A percentile compares a stretch with the other conserved stretches of the same genome.
Conservation (phyloP, 2,888 invertebrate genomes). For the Torymus tubicola region DNA sequence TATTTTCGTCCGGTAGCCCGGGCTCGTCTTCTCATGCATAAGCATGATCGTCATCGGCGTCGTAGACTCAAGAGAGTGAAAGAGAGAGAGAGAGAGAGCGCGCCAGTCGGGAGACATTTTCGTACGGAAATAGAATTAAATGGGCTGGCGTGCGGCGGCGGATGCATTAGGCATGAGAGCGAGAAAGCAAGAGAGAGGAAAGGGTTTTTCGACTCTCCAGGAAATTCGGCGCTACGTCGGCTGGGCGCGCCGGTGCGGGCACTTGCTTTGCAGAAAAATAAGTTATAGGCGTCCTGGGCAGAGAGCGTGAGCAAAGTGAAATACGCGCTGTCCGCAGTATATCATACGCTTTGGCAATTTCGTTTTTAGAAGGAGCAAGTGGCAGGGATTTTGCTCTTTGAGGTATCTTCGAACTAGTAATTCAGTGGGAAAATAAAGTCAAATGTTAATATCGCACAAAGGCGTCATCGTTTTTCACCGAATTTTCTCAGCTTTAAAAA, state of each 20-base stretch:
- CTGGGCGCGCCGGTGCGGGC: background rate
- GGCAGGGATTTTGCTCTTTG: slow-evolving; percentile 9
- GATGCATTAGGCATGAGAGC: slow-evolving; percentile 47
- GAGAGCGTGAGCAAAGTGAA: slow-evolving; percentile 12
- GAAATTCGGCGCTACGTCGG: slow-evolving; percentile 5
- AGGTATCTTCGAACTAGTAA: no score
- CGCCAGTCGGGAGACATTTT: slow-evolving; percentile 16
- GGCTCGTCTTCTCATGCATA: slow-evolving; percentile 13
- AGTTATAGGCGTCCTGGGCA: slow-evolving; percentile 17
- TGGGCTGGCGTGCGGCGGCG: background rate
- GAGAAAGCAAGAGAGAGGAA: no score
- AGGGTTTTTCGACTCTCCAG: slow-evolving; percentile 18
- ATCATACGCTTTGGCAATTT: slow-evolving; percentile 17
- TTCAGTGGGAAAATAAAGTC: no score
- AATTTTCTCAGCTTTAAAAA: no score
- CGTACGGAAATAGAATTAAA: slow-evolving; percentile 47
- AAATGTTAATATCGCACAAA: no score
- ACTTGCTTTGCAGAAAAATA: slow-evolving; percentile 41
- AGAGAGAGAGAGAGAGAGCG: no score
- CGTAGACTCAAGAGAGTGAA: no score
- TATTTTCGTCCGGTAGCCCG: slow-evolving; percentile 24
- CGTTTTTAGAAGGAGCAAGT: background rate
- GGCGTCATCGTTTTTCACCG: no score
- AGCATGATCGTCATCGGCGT: slow-evolving; percentile 3
- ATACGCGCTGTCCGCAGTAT: slow-evolving; percentile 33